Percentiles rank a stretch among this genome's conserved stretches.
Conservation (phyloP, 2,113 vertebrate genomes). For the Rhinopomastus cyanomelas region DNA sequence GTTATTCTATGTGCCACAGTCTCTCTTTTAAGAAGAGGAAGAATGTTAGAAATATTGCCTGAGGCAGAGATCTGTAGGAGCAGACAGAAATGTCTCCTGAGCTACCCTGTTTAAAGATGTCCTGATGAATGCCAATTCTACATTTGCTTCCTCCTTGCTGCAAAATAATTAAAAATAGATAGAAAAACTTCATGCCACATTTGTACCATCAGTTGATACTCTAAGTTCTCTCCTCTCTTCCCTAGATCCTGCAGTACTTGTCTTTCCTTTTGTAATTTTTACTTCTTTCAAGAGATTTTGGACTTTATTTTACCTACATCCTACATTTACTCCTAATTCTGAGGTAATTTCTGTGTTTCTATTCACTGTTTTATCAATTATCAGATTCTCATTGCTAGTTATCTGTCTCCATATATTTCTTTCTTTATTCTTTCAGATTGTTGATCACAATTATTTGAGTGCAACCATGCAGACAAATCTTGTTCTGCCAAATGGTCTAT, state of each 20-base stretch:
- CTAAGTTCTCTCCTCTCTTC: background rate
- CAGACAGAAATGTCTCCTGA: background rate
- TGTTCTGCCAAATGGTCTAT: too few species aligned
- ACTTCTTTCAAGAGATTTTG: background rate
- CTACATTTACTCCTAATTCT: background rate
- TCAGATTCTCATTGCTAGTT: background rate
- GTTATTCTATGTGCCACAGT: background rate
- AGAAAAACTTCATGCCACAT: rapidly evolving
- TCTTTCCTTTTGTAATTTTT: background rate
- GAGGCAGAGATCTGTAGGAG: background rate
- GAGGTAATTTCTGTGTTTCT: background rate
- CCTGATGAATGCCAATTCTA: background rate
- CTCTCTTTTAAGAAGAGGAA: background rate
- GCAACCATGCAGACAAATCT: too few species aligned
- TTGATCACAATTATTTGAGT: too few species aligned
- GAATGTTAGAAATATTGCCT: background rate
- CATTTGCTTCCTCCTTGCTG: background rate
- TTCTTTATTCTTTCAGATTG: background rate
- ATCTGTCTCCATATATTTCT: background rate
- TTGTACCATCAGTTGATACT: background rate
- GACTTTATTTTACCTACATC: background rate
- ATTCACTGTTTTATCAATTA: background rate
- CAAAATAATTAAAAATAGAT: background rate
- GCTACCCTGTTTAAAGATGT: background rate
- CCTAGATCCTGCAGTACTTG: background rate